Percentiles rank a stretch among this genome's conserved stretches.
Evolutionary conservation across 2,797 vertebrate species (phyloP).

Genomic region (Cynodonichthys magdalenae): DNA sequence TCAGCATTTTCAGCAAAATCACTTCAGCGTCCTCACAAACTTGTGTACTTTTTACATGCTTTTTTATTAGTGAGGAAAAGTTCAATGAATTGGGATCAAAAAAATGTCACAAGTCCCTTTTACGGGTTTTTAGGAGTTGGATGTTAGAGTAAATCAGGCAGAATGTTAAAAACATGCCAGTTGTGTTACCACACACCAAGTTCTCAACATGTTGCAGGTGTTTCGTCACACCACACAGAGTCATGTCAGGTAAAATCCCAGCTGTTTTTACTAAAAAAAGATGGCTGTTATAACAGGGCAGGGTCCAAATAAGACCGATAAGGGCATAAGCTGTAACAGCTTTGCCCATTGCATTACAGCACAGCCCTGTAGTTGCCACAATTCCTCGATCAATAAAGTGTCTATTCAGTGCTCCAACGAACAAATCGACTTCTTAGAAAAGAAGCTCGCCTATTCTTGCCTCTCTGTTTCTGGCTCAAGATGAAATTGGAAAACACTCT

Average conservation of each 20-base stretch:
- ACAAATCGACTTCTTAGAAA: conserved; percentile 58
- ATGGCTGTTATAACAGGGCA: conserved; percentile 35
- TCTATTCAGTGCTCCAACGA: conserved; percentile 50
- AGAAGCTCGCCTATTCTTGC: conserved; percentile 21
- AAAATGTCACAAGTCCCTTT: too few relatives aligned
- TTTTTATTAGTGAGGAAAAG: too few relatives aligned
- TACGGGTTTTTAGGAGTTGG: too few relatives aligned
- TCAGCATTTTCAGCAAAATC: too few relatives aligned
- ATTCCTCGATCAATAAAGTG: conserved; percentile 60
- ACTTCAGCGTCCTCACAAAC: too few relatives aligned
- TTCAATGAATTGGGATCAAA: too few relatives aligned
- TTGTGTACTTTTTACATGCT: too few relatives aligned
- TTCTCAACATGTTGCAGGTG: background rate
- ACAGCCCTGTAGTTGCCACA: conserved; percentile 58
- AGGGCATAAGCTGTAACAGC: conserved; percentile 21
- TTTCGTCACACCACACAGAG: conserved; percentile 35
- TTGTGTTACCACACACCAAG: background rate
- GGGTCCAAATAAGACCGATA: conserved; percentile 53
- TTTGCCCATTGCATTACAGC: conserved; percentile 54
- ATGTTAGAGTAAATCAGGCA: background rate
- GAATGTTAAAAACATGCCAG: background rate
- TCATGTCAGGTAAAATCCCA: conserved; percentile 37
- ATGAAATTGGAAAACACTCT: conserved; percentile 45
- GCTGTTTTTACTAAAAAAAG: conserved; percentile 44
- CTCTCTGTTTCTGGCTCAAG: conserved; percentile 22